Conservation (phyloP, 1,140 invertebrate species). For the Zaprionus vittiger region DNA sequence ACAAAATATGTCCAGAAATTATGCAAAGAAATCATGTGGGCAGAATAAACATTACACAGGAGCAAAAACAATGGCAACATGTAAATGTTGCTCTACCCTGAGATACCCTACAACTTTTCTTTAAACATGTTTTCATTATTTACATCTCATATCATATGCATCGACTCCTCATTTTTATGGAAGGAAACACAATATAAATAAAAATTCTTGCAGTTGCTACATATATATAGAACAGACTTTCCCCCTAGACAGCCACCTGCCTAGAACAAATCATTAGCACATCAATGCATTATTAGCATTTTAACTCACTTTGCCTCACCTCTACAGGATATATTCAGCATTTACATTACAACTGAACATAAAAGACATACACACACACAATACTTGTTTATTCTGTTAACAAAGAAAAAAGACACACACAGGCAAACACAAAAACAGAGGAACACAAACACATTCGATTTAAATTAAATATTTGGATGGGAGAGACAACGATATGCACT, state of each 20-base stretch:
- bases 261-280: background rate
- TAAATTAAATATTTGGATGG: conserved; percentile 28
- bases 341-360: background rate
- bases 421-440: conserved; percentile 5
- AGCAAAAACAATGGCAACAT: background rate
- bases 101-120: conserved; percentile 7
- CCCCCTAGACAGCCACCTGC: background rate
- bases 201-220: background rate
- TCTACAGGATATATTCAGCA: background rate
- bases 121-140: too few species aligned
- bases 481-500: conserved; percentile 20
- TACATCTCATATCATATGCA: too few species aligned
- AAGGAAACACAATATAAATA: too few species aligned
- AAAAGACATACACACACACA: background rate
- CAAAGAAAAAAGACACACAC: conserved; percentile 6
- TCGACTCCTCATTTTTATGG: too few species aligned
- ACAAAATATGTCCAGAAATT: conserved; percentile 12
- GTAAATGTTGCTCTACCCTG: background rate
- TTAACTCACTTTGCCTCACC: background rate
- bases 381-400: conserved; percentile 1
- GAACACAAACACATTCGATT: conserved; percentile 21
- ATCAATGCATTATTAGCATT: conserved; percentile 3
- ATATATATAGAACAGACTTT: background rate
- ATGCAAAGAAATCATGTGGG: conserved; percentile 11
- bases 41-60: background rate